Evolutionary conservation across 1,140 invertebrate genomes (phyloP).

Genomic region (Sycobia sp.): DNA sequence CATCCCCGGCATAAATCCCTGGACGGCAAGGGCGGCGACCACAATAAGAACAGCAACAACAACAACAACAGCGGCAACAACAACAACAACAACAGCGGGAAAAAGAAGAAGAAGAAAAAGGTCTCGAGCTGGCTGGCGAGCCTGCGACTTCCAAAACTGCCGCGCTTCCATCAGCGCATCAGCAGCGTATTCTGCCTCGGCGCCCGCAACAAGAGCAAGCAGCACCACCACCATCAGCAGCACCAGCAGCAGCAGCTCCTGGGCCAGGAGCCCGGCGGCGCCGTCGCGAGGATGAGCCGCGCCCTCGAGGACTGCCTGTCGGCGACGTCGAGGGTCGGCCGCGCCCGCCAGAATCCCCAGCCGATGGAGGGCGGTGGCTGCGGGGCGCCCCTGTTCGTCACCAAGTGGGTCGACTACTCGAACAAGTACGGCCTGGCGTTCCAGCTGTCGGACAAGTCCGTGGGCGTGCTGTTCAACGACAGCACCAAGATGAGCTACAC

Average conservation of each 20-base stretch:
- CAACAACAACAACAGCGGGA: no score
- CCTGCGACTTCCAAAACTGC: slow-evolving; percentile 47
- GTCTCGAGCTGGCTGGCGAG: slow-evolving; percentile 50
- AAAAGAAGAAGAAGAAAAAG: slow-evolving; percentile 43
- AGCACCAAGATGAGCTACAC: slow-evolving; percentile 68
- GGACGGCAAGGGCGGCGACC: slow-evolving; percentile 9
- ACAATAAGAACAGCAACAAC: no score
- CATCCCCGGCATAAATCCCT: background rate
- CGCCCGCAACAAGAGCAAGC: slow-evolving; percentile 44
- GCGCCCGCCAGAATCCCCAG: slow-evolving; percentile 47
- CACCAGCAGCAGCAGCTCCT: background rate
- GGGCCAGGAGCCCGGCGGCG: no score
- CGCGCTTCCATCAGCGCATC: slow-evolving; percentile 53
- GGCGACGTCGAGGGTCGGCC: slow-evolving; percentile 30
- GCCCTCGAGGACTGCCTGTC: slow-evolving; percentile 47
- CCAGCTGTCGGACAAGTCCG: slow-evolving; percentile 71
- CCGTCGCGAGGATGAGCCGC: slow-evolving; percentile 44
- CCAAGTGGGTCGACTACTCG: slow-evolving; percentile 78
- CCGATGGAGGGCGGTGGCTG: slow-evolving; percentile 61
- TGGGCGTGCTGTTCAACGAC: slow-evolving; percentile 76
- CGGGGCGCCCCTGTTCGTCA: slow-evolving; percentile 70
- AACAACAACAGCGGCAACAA: no score
- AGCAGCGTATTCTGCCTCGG: slow-evolving; percentile 56
- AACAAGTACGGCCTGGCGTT: slow-evolving; percentile 78
- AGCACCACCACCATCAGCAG: background rate